Percentiles rank a stretch among this genome's conserved stretches.
These are phyloP conservation scores for Pteronotus mesoamericanus DNA, from an alignment of 2,797 vertebrate genomes.

Conservation along the genomic window DNA sequence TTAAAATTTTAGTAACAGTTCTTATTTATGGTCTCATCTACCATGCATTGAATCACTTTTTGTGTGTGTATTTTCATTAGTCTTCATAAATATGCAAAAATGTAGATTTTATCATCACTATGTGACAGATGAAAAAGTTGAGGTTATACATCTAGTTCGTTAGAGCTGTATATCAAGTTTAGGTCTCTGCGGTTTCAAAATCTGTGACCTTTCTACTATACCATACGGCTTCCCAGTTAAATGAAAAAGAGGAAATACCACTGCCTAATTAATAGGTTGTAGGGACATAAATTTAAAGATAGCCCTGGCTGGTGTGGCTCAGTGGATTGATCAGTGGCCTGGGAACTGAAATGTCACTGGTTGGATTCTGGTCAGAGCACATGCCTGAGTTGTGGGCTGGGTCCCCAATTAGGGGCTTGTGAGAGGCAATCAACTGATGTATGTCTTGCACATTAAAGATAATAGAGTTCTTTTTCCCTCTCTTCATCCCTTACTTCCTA, in stretches of 20 bases:
- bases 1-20: not conserved
- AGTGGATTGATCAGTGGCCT: no score
- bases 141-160: not conserved
- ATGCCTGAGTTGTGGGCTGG: no score
- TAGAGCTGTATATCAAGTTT: not conserved
- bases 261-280: not conserved
- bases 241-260: not conserved
- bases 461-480: not conserved
- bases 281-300: not conserved
- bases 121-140: constrained; percentile 7
- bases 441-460: not conserved
- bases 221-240: not conserved
- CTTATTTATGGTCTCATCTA: not conserved
- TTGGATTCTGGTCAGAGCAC: no score
- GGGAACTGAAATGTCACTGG: no score
- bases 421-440: no score
- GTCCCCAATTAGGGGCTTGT: no score
- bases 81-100: not conserved
- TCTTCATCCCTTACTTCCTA: not conserved
- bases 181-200: not conserved
- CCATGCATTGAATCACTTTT: not conserved
- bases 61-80: constrained; percentile 30
- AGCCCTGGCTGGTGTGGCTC: no score
- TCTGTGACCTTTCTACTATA: not conserved
- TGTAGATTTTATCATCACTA: not conserved